Conservation (phyloP, 2,113 vertebrate genomes). For the Synodontis membranacea region DNA sequence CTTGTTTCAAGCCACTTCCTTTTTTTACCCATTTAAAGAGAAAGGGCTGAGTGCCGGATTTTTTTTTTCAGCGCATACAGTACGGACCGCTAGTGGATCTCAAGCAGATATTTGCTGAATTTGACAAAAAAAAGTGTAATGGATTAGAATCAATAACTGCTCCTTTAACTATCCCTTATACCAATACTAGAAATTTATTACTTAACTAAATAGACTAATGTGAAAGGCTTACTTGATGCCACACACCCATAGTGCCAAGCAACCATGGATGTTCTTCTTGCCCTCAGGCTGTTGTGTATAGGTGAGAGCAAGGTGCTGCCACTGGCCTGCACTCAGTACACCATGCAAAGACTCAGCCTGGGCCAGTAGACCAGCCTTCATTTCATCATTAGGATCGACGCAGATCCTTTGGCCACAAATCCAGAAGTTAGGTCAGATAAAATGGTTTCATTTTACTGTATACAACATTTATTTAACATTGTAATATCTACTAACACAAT, state of each 20-base stretch:
- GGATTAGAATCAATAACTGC: too few relatives aligned
- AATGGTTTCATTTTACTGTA: background rate
- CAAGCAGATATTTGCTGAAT: too few relatives aligned
- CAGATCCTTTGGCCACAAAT: conserved; percentile 79
- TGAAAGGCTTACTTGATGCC: conserved; percentile 82
- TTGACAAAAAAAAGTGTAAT: too few relatives aligned
- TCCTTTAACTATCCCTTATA: background rate
- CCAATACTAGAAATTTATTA: background rate
- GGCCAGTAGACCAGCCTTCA: conserved; percentile 85
- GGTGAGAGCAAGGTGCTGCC: conserved; percentile 91
- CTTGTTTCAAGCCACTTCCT: too few relatives aligned
- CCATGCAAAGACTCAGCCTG: conserved; percentile 86
- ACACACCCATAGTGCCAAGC: conserved; percentile 85
- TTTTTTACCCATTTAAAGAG: too few relatives aligned
- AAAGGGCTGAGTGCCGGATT: too few relatives aligned
- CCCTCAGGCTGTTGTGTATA: conserved; percentile 88
- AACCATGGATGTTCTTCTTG: conserved; percentile 87
- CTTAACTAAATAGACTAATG: background rate
- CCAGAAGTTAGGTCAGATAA: background rate
- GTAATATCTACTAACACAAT: background rate
- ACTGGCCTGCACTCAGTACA: conserved; percentile 75
- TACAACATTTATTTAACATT: background rate
- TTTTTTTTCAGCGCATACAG: too few relatives aligned
- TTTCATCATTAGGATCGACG: conserved; percentile 89
- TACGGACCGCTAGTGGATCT: too few relatives aligned